Percentiles rank a stretch among this genome's conserved stretches.
Evolutionary conservation across 2,888 invertebrate species (phyloP).

Genomic region (Lycocerus yunnanus): DNA sequence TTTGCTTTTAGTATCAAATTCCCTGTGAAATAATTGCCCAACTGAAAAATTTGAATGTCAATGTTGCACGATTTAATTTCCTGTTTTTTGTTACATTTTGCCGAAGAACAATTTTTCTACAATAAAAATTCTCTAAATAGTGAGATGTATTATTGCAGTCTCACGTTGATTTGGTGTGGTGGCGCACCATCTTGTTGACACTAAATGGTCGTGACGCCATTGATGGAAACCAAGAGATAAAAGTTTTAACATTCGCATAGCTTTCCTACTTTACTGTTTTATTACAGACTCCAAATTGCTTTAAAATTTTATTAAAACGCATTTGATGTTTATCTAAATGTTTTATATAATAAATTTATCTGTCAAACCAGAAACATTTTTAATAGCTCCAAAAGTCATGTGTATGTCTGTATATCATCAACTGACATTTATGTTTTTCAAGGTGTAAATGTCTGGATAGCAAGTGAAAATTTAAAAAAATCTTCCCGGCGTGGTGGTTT

Average conservation of each 20-base stretch:
- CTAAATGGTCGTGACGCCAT: too few relatives aligned
- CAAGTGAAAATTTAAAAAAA: not conserved
- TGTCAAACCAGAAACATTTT: not conserved
- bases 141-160: too few relatives aligned
- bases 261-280: not conserved
- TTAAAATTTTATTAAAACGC: not conserved
- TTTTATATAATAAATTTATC: not conserved
- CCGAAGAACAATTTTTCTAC: too few relatives aligned
- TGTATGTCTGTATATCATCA: not conserved
- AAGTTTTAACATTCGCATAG: not conserved
- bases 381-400: not conserved
- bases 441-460: not conserved
- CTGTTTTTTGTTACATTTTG: not conserved
- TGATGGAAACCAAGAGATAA: not conserved
- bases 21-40: not conserved
- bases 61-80: not conserved
- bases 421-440: not conserved
- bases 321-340: not conserved
- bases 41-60: not conserved
- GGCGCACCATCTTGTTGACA: too few relatives aligned
- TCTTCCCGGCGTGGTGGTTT: not conserved
- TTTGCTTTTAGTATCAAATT: not conserved
- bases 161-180: too few relatives aligned
- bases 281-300: not conserved
- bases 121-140: too few relatives aligned